phyloP scores from a whole-genome alignment of 2,888 invertebrate species.

The Parnassius orleans region DNA sequence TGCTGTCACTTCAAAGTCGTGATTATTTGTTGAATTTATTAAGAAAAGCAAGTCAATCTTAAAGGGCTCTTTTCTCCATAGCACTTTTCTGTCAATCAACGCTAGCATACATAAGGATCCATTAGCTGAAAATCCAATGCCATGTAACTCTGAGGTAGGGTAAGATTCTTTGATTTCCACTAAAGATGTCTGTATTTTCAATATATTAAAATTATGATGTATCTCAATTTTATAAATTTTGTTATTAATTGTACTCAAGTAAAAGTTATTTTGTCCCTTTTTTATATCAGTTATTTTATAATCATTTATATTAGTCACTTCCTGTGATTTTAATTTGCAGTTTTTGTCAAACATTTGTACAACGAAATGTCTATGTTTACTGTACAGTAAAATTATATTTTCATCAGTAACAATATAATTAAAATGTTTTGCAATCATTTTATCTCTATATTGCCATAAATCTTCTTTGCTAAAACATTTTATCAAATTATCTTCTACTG shows the following conservation, averaged over 20 bases:
- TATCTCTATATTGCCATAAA: constrained; percentile 60
- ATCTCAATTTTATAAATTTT: constrained; percentile 49
- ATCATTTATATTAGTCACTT: constrained; percentile 58
- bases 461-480: constrained; percentile 32
- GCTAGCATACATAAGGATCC: constrained; percentile 45
- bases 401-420: constrained; percentile 39
- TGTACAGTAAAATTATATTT: constrained; percentile 50
- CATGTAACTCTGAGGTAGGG: constrained; percentile 46
- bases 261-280: constrained; percentile 39
- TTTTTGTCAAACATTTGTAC: constrained; percentile 46
- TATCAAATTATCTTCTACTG: constrained; percentile 38
- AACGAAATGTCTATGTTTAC: constrained; percentile 64
- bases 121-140: constrained; percentile 50
- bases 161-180: constrained; percentile 49
- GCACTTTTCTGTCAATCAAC: constrained; percentile 48
- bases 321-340: constrained; percentile 46
- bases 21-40: constrained; percentile 31
- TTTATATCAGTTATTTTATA: constrained; percentile 52
- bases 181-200: constrained; percentile 38
- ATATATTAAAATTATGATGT: constrained; percentile 30
- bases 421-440: constrained; percentile 50
- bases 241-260: constrained; percentile 51
- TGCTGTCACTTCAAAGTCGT: constrained; percentile 39
- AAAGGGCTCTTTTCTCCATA: constrained; percentile 47
- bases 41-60: constrained; percentile 53